Evolutionary conservation across 2,797 vertebrate genomes (phyloP).

Genomic region (Alectoris magna): DNA sequence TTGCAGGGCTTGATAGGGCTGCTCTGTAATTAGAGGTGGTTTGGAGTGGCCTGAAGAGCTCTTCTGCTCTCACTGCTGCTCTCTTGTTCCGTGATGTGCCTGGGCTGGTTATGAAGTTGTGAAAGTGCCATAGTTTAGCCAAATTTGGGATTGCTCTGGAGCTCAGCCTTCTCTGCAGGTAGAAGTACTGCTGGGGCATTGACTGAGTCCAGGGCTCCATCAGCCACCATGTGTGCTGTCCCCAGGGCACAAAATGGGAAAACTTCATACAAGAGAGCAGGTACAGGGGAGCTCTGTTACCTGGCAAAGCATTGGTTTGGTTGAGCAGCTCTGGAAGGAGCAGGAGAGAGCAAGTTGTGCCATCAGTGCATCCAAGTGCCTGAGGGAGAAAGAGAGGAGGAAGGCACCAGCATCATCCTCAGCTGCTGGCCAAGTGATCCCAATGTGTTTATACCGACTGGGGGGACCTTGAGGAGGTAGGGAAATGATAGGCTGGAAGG

Average conservation of each 20-base stretch:
- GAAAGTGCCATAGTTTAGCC: neutral
- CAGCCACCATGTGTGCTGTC: fast-evolving
- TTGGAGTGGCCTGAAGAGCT: neutral
- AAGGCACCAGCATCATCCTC: neutral
- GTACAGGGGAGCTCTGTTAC: fast-evolving
- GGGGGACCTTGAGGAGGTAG: neutral
- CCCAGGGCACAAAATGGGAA: neutral
- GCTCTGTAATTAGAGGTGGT: neutral
- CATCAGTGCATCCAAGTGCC: neutral
- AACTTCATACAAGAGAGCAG: neutral
- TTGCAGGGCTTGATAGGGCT: neutral
- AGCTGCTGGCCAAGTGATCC: neutral
- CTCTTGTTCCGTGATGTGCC: neutral
- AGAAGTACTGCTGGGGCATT: neutral
- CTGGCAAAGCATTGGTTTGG: neutral
- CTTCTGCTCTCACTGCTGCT: neutral
- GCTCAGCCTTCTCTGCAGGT: neutral
- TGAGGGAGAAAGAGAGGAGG: neutral
- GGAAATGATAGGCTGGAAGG: neutral
- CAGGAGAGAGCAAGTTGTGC: neutral
- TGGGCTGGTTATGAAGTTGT: fast-evolving
- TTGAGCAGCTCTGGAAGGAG: neutral
- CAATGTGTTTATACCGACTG: fast-evolving
- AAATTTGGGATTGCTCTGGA: fast-evolving
- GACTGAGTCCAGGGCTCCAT: neutral